Base-by-base conservation (phyloP, 2,797 vertebrate genomes). In the Varecia variegata region DNA sequence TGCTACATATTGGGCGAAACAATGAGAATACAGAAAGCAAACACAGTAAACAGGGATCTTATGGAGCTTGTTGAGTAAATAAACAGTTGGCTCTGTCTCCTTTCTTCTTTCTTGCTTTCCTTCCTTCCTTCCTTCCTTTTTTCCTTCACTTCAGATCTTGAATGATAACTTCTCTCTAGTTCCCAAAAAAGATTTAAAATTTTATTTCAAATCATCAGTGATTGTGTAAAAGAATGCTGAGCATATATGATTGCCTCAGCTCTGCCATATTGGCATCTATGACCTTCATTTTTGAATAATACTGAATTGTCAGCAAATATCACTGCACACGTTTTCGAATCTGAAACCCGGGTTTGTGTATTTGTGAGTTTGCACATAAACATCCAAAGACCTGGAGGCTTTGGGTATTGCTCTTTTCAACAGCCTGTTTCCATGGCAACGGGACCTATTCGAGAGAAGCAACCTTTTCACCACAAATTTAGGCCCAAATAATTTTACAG, bases 401-500 rank as follows among this genome's bases (percentile, higher is more conserved):
- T 0, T 92, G 60, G 97, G 95, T 91, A 97, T 95, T 95, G 90
- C 95, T 98, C 98, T 98, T 98, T 98, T 98, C 97, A 98, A 96
- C 96, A 98, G 92, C 92, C 97, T 93, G 96, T 90, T 98, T 91
- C 98, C 98, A 98, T 98, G 97, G 98, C 98, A 98, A 98, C 97
- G 77, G 94, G 97, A 79, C 47, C 98, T 98, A 98, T 98, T 98
- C 98, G 97, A 96, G 94, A 97, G 98, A 97, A 98, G 96, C 97
- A 96, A 97, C 74, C 98, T 98, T 98, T 98, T 99, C 98, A 99
- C 98, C 98, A 98, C 98, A 98, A 98, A 97, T 98, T 98, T 98
- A 98, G 98, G 97, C 97, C 98, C 98, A 98, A 98, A 98, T 98
- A 98, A 98, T 98, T 98, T 98, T 96, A 95, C 97, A 98, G 98